Base-by-base conservation (phyloP, 1,140 invertebrate species). In the Leptinotarsa defecta region DNA sequence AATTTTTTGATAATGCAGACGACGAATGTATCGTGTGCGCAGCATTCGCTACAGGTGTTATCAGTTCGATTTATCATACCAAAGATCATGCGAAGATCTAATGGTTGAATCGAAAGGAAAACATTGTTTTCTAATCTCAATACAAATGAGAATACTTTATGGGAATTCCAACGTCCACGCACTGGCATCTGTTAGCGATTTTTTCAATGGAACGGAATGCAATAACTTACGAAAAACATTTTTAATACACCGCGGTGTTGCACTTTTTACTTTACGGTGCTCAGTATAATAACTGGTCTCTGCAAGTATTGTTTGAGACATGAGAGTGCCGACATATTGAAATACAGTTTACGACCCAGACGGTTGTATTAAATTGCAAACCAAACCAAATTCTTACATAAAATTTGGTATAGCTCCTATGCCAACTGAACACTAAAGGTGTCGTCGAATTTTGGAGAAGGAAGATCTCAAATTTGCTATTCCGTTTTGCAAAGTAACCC, bases 261-360 rank as follows among this genome's bases (percentile, higher is more conserved):
- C 61, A 76, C 13, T 72, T 72, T 27, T 48, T 20, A 19, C n/a
- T 69, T 69, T 49, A 69, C 20, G 68, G 68, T 69, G 68, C 15
- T 69, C n/a, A 69, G 17, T 17, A 69, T 69, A 69, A 69, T 69
- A 48, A 69, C 68, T 69, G 68, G 68, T 69, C 68, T 48, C 24
- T n/a, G 68, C 68, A 49, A n/a, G 68, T 48, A 69, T 69, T 49
- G 68, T 49, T 49, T 49, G 48, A 73, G n/a, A n/a, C 43, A n/a
- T 69, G 48, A 73, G n/a, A 17, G 48, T 63, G 52, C 61, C 71
- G 71, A 62, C 71, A 61, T 71, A 19, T 73, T 27, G n/a, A 61
- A 57, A 63, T 69, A n/a, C 68, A 48, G 27, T 71, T 71, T 61
- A 71, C 57, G 22, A 62, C 20, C 52, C 64, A 65, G 62, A 48